A percentile compares a stretch with the other conserved stretches of the same genome.
phyloP scores from a whole-genome alignment of 2,888 invertebrate species.

The Platerodrilus igneus region DNA sequence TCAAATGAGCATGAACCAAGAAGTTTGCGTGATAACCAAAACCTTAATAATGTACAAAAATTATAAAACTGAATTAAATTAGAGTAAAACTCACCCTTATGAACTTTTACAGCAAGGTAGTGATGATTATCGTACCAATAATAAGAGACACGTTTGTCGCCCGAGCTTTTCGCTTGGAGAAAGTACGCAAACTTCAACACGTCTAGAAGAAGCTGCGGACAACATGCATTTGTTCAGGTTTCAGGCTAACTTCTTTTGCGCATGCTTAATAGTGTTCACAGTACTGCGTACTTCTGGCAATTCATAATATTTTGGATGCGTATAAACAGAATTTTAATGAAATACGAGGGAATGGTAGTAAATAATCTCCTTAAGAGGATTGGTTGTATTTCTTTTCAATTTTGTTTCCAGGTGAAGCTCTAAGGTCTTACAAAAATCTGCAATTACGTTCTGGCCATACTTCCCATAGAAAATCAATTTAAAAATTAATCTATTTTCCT shows the following conservation, averaged over 20 bases:
- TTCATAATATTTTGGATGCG: slow-evolving; percentile 7
- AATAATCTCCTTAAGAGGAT: too few species aligned
- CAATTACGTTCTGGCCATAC: too few species aligned
- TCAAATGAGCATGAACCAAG: too few species aligned
- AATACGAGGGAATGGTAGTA: neutral
- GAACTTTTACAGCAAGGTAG: neutral
- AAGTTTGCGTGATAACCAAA: too few species aligned
- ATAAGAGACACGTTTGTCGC: neutral
- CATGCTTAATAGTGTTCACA: slow-evolving; percentile 11
- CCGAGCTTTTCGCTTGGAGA: neutral
- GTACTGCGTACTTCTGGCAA: slow-evolving; percentile 15
- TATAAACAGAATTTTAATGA: slow-evolving; percentile 7
- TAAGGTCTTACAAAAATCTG: too few species aligned
- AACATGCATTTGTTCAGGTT: slow-evolving; percentile 17
- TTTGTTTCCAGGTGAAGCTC: too few species aligned
- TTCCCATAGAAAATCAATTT: too few species aligned
- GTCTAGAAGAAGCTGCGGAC: slow-evolving; percentile 17
- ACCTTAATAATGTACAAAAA: too few species aligned
- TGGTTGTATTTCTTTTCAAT: too few species aligned
- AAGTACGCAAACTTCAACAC: slow-evolving; percentile 2
- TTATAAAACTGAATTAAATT: too few species aligned
- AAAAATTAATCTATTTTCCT: too few species aligned
- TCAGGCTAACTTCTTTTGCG: slow-evolving; percentile 12
- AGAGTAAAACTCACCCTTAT: neutral
- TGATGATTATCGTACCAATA: neutral